A percentile compares a stretch with the other conserved stretches of the same genome.
phyloP scores from a whole-genome alignment of 2,797 vertebrate genomes.

The Ambastaia sidthimunki region DNA sequence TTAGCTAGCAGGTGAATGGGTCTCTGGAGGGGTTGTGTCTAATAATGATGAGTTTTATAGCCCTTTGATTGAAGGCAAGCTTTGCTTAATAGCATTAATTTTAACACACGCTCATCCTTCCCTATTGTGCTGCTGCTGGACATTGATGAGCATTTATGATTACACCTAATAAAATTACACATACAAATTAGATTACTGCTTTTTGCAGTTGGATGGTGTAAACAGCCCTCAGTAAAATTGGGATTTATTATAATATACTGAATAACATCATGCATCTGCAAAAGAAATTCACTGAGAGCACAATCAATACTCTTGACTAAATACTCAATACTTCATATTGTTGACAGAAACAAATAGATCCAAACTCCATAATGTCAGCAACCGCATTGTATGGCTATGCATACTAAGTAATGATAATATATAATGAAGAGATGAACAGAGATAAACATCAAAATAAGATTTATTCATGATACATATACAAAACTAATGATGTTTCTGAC shows the following conservation, averaged over 20 bases:
- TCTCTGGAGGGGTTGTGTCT: conserved; percentile 41
- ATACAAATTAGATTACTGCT: conserved; percentile 53
- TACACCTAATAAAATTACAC: conserved; percentile 54
- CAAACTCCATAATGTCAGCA: conserved; percentile 2
- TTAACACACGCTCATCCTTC: conserved; percentile 39
- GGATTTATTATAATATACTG: conserved; percentile 37
- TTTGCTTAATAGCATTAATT: conserved; percentile 54
- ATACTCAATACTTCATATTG: too few species aligned
- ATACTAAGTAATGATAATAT: neutral
- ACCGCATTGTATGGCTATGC: conserved; percentile 6
- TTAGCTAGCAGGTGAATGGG: conserved; percentile 41
- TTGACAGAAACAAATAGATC: neutral
- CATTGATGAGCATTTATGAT: conserved; percentile 52
- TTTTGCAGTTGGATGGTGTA: conserved; percentile 28
- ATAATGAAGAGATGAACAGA: neutral
- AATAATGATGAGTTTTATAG: conserved; percentile 55
- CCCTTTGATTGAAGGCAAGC: conserved; percentile 50
- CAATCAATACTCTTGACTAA: conserved; percentile 30
- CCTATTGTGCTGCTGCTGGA: conserved; percentile 40
- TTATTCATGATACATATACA: neutral
- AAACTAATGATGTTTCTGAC: neutral
- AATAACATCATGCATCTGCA: conserved; percentile 10
- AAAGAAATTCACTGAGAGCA: conserved; percentile 33
- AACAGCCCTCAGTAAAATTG: conserved; percentile 29
- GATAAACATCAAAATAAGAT: neutral